These are phyloP conservation scores for Chaetops frenatus DNA, from an alignment of 2,113 vertebrate species.

Conservation along the genomic window DNA sequence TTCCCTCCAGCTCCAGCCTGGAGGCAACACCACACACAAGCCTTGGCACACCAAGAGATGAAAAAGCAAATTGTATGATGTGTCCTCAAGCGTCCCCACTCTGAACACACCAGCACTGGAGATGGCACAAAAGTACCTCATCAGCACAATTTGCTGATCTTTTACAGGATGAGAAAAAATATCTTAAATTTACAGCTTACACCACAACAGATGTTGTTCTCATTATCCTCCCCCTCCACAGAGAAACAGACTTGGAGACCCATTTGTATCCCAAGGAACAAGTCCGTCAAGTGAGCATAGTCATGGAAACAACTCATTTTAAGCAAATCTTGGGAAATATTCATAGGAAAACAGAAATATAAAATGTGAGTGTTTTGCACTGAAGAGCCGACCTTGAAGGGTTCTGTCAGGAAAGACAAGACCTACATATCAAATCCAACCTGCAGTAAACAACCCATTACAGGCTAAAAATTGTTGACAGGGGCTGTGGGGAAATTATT, in stretches of 20 bases:
- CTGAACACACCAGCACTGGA: background rate
- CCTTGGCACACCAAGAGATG: background rate
- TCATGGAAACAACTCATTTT: conserved; percentile 22
- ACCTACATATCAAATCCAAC: background rate
- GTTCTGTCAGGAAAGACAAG: background rate
- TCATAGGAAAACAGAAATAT: background rate
- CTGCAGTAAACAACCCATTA: conserved; percentile 27
- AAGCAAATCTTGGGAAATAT: background rate
- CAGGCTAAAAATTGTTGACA: background rate
- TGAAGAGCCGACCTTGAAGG: background rate
- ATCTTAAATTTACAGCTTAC: background rate
- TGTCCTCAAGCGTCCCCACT: background rate
- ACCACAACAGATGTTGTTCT: background rate
- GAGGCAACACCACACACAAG: background rate
- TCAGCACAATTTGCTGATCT: background rate
- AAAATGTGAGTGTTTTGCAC: background rate
- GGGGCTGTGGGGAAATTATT: background rate
- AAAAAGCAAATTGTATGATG: background rate
- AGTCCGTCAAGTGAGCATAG: background rate
- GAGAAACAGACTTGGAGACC: background rate
- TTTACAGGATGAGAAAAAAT: background rate
- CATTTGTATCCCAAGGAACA: background rate
- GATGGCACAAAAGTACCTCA: background rate
- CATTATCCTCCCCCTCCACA: background rate
- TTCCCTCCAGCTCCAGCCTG: background rate